Evolutionary conservation across 2,888 invertebrate genomes (phyloP), one percentile per base, ranked within the genome.

Genomic region (Clanis bilineata): DNA sequence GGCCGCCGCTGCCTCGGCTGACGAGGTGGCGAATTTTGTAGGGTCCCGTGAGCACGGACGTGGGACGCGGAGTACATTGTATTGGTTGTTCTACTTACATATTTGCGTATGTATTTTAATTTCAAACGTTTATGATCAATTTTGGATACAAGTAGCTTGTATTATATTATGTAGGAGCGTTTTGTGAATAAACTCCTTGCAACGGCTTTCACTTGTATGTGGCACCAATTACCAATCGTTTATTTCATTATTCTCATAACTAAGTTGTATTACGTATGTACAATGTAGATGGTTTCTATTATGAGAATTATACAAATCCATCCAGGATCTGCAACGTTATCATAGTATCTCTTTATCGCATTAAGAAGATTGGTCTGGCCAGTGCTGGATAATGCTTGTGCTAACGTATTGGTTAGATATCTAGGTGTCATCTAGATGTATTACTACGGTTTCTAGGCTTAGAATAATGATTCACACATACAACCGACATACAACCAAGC

Each of bases 1-100:
- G 85, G 87, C 76, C 80, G 74, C 72, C 79, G 80, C 79, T 79
- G 79, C 79, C 79, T 79, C 79, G 78, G 70, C 80, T 86, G 88
- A 83, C 88, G 86, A 85, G 86, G 87, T 85, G 83, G 80, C 72
- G 82, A 77, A 80, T 80, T 82, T 73, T 76, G 67, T 72, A 64
- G 81, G 76, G 79, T 77, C 75, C 79, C 67, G 65, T 68, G 15
- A 15, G 21, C 4, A 43, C 44, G 36, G 15, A 15, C 32, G 51
- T 18, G 18, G 32, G 32, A 18, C 51, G 32, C 4, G 32, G 15
- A 12, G 12, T 18, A 51, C 32, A 51, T 28, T 51, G 32, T 41
- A 7, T 18, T 51, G 18, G 51, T 10, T 32, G 9, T 51, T n/a
- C 18, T 4, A 25, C 28, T 6, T 47, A 23, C 28, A 5, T 12